phyloP scores from a whole-genome alignment of 2,888 invertebrate genomes.

The Lamellibrachia columna region DNA sequence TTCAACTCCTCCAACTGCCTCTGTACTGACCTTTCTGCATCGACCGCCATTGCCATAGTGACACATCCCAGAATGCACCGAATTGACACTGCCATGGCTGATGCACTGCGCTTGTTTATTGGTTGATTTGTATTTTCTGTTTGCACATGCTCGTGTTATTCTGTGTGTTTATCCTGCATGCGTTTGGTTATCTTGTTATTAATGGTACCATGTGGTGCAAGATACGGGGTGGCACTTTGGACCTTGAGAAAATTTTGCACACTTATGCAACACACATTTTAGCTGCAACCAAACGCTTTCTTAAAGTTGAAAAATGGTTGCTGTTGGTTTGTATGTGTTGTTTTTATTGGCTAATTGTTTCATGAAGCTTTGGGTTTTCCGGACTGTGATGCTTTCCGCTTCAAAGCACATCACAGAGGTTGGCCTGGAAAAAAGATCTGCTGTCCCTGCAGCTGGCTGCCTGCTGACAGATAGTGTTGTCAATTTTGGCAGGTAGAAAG shows the following conservation, averaged over 20 bases:
- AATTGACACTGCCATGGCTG: neutral
- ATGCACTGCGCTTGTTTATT: neutral
- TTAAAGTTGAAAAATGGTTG: neutral
- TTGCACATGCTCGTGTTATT: slow-evolving; percentile 21
- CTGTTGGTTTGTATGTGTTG: neutral
- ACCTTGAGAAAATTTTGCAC: neutral
- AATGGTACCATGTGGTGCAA: neutral
- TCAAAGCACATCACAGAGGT: neutral
- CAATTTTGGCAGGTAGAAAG: slow-evolving; percentile 3
- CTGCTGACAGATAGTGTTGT: slow-evolving; percentile 16
- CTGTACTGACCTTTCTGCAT: slow-evolving; percentile 59
- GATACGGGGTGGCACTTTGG: neutral
- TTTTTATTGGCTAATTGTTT: neutral
- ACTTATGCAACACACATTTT: neutral
- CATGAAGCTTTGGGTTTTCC: neutral
- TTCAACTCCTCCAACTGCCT: slow-evolving; percentile 82
- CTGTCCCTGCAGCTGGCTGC: neutral
- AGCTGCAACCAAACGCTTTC: neutral
- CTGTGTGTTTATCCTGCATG: neutral
- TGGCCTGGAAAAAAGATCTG: neutral
- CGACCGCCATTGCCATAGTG: neutral
- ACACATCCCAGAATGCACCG: neutral
- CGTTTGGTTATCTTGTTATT: neutral
- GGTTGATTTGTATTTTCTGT: slow-evolving; percentile 18
- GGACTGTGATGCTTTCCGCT: neutral